Percentiles rank a stretch among this genome's conserved stretches.
Conservation (phyloP, 2,888 invertebrate species). For the Encarsia formosa region DNA sequence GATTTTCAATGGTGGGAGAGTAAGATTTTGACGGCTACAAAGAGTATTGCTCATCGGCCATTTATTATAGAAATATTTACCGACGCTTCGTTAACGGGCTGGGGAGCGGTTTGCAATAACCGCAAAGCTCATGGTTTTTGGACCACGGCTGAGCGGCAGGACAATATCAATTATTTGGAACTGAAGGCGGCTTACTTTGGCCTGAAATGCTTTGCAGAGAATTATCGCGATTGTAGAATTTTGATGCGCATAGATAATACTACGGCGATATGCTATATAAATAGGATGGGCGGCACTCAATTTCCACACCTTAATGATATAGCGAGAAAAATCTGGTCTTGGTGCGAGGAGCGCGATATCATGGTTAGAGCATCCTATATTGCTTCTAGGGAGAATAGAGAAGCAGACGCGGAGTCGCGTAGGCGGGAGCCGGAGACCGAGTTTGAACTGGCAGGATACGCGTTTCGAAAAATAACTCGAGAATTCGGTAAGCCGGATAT, state of each 20-base stretch:
- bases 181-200: slow-evolving; percentile 2
- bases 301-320: slow-evolving; percentile 19
- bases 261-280: slow-evolving; percentile 29
- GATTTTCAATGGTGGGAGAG: slow-evolving; percentile 2
- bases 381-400: slow-evolving; percentile 24
- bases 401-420: slow-evolving; percentile 34
- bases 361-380: slow-evolving; percentile 30
- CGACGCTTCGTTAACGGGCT: slow-evolving; percentile 10
- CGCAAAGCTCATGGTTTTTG: background rate
- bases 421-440: slow-evolving; percentile 24
- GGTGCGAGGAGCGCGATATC: slow-evolving; percentile 26
- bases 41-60: background rate
- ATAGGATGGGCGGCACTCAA: slow-evolving; percentile 30
- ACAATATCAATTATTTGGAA: slow-evolving; percentile 1
- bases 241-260: slow-evolving; percentile 30
- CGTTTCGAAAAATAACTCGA: slow-evolving; percentile 8
- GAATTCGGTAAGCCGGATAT: slow-evolving; percentile 14
- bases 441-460: slow-evolving; percentile 13
- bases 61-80: slow-evolving; percentile 5
- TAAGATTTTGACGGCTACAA: background rate
- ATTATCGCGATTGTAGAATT: slow-evolving; percentile 20
- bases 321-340: slow-evolving; percentile 28
- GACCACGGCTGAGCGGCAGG: background rate
- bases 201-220: background rate
- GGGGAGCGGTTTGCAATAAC: background rate